A percentile compares a stretch with the other conserved stretches of the same genome.
phyloP scores from a whole-genome alignment of 64 coral and sea anemone species.

The Montipora cactus region DNA sequence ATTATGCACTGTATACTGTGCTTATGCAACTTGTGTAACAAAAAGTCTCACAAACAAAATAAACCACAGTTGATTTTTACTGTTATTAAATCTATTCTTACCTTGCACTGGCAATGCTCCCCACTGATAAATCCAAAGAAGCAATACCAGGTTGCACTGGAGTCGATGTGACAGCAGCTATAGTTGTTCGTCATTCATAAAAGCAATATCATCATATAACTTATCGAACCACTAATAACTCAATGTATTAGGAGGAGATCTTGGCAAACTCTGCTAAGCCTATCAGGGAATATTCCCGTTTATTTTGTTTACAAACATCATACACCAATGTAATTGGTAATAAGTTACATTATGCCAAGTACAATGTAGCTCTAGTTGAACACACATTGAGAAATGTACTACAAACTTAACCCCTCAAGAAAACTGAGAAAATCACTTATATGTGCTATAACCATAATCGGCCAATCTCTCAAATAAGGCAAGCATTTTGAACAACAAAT shows the following conservation, averaged over 20 bases:
- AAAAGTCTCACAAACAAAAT: neutral
- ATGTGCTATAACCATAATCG: neutral
- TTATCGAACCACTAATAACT: conserved; percentile 9
- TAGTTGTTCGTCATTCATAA: neutral
- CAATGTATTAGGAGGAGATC: conserved; percentile 23
- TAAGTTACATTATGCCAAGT: conserved; percentile 1
- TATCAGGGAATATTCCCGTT: conserved; percentile 26
- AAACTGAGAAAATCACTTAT: conserved; percentile 18
- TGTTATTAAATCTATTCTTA: conserved; percentile 19
- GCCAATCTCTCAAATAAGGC: neutral
- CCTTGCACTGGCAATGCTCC: neutral
- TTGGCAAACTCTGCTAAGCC: conserved; percentile 13
- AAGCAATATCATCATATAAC: conserved; percentile 15
- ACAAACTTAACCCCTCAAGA: conserved; percentile 15
- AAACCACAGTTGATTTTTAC: neutral
- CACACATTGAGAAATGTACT: conserved; percentile 23
- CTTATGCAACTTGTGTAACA: neutral
- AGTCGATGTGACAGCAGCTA: neutral
- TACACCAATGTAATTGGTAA: conserved; percentile 12
- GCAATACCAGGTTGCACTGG: conserved; percentile 18
- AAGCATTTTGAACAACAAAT: neutral
- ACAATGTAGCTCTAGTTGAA: neutral
- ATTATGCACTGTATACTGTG: neutral
- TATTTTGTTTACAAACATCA: conserved; percentile 18
- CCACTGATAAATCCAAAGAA: neutral